Evolutionary conservation across 2,113 vertebrate genomes (phyloP).

Genomic region (Crotalus helleri): DNA sequence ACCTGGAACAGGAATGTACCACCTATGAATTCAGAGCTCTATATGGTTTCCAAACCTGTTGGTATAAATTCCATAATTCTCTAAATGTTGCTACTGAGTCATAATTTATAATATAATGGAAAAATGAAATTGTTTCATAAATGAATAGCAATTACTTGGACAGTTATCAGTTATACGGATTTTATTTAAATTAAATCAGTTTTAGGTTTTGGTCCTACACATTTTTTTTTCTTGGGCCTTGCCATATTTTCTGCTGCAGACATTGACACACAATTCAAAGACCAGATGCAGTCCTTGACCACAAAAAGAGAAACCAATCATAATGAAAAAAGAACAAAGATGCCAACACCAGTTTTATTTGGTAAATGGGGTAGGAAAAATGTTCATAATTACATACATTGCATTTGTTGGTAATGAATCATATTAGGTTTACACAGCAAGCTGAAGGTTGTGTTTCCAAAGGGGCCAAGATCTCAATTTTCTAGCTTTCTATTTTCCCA

Average conservation of each 20-base stretch:
- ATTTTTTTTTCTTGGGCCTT: background rate
- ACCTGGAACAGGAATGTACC: background rate
- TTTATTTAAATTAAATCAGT: background rate
- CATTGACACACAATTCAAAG: background rate
- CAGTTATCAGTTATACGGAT: background rate
- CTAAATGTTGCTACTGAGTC: background rate
- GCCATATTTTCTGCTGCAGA: background rate
- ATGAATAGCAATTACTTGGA: background rate
- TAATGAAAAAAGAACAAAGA: background rate
- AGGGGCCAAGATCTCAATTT: background rate
- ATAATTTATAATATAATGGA: background rate
- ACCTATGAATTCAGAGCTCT: background rate
- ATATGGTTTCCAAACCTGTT: background rate
- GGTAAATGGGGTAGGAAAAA: background rate
- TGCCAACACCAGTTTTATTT: background rate
- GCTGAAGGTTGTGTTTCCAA: background rate
- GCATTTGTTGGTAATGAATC: background rate
- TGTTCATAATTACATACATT: background rate
- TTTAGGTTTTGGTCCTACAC: background rate
- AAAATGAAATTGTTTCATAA: background rate
- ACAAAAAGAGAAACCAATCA: background rate
- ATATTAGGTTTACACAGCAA: background rate
- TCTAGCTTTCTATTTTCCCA: background rate
- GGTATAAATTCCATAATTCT: background rate
- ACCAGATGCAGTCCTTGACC: background rate